A percentile compares a stretch with the other conserved stretches of the same genome.
These are phyloP conservation scores for Platysternon megacephalum DNA, from an alignment of 2,113 vertebrate species.

Conservation along the genomic window DNA sequence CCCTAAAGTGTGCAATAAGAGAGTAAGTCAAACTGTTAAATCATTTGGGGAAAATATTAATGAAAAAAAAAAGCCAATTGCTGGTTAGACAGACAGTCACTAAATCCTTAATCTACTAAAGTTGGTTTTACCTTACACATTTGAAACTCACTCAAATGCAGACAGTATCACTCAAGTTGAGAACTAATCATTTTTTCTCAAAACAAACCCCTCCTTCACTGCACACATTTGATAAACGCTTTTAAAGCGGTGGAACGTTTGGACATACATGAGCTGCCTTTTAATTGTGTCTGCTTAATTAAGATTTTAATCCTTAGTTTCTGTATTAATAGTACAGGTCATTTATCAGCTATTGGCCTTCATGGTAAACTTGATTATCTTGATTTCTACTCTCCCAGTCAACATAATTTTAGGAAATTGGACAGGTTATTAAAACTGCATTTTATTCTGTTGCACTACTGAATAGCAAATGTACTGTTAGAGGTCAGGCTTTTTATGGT, in stretches of 20 bases:
- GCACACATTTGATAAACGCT: neutral
- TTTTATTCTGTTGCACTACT: neutral
- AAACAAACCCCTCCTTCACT: neutral
- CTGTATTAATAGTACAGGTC: neutral
- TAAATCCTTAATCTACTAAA: neutral
- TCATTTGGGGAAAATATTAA: neutral
- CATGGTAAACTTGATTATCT: slow-evolving; percentile 19
- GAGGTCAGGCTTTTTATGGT: neutral
- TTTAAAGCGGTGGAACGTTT: neutral
- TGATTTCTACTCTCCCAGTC: neutral
- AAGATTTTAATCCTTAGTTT: slow-evolving; percentile 27
- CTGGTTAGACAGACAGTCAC: neutral
- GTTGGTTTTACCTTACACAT: neutral
- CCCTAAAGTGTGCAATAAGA: neutral
- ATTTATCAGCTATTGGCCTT: neutral
- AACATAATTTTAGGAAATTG: slow-evolving; percentile 38
- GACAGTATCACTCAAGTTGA: neutral
- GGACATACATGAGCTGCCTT: neutral
- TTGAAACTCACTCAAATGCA: neutral
- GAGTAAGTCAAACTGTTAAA: neutral
- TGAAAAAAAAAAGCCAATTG: neutral
- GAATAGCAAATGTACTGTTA: neutral
- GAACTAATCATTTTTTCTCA: neutral
- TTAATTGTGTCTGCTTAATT: slow-evolving; percentile 44
- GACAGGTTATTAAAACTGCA: slow-evolving; percentile 14